Base-by-base conservation (phyloP, 2,888 invertebrate species). In the Ophion obscuratus region DNA sequence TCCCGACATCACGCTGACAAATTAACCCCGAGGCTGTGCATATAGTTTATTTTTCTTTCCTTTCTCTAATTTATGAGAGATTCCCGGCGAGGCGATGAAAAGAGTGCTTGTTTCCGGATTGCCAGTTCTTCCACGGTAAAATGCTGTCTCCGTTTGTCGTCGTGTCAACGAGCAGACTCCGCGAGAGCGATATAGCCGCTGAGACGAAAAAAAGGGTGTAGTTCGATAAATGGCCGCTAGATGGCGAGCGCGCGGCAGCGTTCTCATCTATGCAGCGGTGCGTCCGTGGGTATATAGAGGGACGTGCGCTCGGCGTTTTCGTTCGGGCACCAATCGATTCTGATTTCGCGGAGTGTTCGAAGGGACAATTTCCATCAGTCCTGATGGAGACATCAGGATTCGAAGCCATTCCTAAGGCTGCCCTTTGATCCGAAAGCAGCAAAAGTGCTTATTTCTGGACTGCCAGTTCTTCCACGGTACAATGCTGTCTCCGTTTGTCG, bases 341-440 rank as follows among this genome's bases (percentile, higher is more conserved):
- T 24, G 2, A 20, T 24, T 44, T 61, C 40, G 6, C 40, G 10
- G 62, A 75, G 17, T 47, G 47, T 57, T 70, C 57, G 53, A 40
- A 64, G 80, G 70, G 11, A 47, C 47, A 47, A 47, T 47, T 11
- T 47, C 11, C 10, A 10, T 80, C 84, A 70, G 36, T 20, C 27
- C 20, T 27, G 40, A 66, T 44, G 62, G 36, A 53, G 36, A 24
- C 44, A 79, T 61, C 80, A 24, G 17, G 44, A 59, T 27, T 59
- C 59, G 31, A 47, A 73, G 61, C 57, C 40, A 84, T 44, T 76
- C 36, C 53, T 5, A 64, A 59, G 66, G 76, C 66, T 57, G 36
- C 47, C 76, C 81, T 81, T 84, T 81, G 84, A 81, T 81, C 71
- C 80, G 40, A 36, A 59, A 53, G 14, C 57, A 11, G 31, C n/a